Base-by-base conservation (phyloP, 2,113 vertebrate genomes). In the Ranitomeya imitator region DNA sequence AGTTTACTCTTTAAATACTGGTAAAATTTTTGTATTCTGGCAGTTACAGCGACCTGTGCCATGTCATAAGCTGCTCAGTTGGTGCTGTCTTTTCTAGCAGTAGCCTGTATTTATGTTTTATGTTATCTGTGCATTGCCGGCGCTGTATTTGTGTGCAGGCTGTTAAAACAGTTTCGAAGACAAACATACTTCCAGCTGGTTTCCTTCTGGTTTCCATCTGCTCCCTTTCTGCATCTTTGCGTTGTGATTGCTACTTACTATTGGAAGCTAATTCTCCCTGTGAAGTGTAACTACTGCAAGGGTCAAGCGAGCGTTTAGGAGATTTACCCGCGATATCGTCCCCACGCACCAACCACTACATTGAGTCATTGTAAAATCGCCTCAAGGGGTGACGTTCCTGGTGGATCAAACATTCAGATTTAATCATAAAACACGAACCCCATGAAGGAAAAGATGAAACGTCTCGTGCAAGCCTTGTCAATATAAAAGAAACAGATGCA, bases 121-220 rank as follows among this genome's bases (percentile, higher is more conserved):
- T 94, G 94, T 95, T 94, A 93, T 94, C 93, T 94, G 93, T 90
- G 85, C 86, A 92, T 93, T 93, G 92, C 93, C 92, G 93, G 92
- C 90, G 92, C 93, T 92, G 93, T 94, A 94, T 95, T 94, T 95
- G 94, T 93, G 93, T 91, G 90, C 93, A 94, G 94, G 91, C 93
- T 95, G 94, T 94, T 94, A 93, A 93, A 93, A 95, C 93, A 93
- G 94, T 93, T 76, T 94, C 93, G 93, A 92, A 93, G 95, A 93
- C 94, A 93, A 94, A 93, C 95, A 93, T 92, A 91, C 93, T 94
- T 94, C 91, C 94, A 95, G 94, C 94, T 95, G 95, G 93, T 93
- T 93, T 94, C 94, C 92, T 94, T 92, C 93, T 92, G 92, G 92
- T 94, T 94, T 94, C 94, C 94, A 94, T 95, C 95, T 94, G 94